Evolutionary conservation across 2,888 invertebrate genomes (phyloP).

Genomic region (Arctia plantaginis): DNA sequence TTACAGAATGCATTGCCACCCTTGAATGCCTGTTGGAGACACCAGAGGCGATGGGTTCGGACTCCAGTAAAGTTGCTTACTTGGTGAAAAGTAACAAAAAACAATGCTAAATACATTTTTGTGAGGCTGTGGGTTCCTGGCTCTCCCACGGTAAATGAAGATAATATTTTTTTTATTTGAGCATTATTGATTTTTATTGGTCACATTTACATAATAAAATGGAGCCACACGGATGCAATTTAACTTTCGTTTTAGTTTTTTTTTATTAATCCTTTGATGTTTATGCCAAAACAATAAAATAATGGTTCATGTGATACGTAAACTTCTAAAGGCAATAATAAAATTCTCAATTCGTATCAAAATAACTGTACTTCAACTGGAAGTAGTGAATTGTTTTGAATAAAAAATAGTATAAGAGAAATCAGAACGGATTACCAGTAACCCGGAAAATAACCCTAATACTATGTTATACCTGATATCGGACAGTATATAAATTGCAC

Average conservation of each 20-base stretch:
- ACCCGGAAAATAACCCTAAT: background rate
- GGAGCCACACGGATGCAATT: too few relatives aligned
- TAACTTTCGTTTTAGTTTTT: background rate
- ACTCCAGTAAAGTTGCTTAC: too few relatives aligned
- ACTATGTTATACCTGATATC: background rate
- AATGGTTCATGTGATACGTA: background rate
- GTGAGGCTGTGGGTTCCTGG: too few relatives aligned
- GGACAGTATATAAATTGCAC: background rate
- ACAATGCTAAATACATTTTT: too few relatives aligned
- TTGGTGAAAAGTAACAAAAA: too few relatives aligned
- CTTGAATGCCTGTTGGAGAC: too few relatives aligned
- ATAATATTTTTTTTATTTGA: too few relatives aligned
- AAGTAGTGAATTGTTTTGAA: background rate
- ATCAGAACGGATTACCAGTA: background rate
- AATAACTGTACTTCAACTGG: background rate
- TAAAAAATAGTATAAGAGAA: background rate
- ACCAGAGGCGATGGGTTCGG: too few relatives aligned
- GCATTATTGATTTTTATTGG: too few relatives aligned
- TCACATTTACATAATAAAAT: too few relatives aligned
- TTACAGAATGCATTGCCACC: too few relatives aligned
- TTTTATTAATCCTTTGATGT: background rate
- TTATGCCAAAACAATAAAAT: background rate
- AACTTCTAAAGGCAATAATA: background rate
- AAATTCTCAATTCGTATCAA: background rate
- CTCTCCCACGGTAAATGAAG: too few relatives aligned